Conservation (phyloP, 2,113 vertebrate genomes). For the Smithornis capensis region DNA sequence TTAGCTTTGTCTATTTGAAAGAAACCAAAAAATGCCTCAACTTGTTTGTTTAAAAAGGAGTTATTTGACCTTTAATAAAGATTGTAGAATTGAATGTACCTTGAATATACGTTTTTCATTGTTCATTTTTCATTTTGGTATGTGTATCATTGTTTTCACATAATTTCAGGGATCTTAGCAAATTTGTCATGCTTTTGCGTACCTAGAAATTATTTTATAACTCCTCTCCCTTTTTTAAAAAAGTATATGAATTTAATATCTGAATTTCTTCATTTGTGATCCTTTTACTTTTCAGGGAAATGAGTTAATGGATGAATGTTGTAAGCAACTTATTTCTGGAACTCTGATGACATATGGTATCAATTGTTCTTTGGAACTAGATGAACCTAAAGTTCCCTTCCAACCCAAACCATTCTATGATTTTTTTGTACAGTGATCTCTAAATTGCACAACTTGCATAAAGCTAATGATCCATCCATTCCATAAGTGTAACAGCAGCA, state of each 20-base stretch:
- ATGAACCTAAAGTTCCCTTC: background rate
- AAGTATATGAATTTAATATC: background rate
- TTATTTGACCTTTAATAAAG: constrained; percentile 23
- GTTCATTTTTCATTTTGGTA: background rate
- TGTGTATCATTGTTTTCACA: background rate
- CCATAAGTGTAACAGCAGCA: background rate
- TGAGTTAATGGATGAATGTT: background rate
- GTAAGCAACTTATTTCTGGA: background rate
- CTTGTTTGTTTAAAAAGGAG: background rate
- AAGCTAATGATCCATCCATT: background rate
- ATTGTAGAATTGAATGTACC: background rate
- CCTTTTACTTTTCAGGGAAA: constrained; percentile 7
- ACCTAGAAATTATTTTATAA: background rate
- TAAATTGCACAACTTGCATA: background rate
- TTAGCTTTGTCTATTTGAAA: background rate
- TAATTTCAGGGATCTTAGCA: background rate
- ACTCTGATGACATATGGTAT: background rate
- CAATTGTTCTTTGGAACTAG: background rate
- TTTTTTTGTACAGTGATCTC: background rate
- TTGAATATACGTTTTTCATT: background rate
- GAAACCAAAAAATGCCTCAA: background rate
- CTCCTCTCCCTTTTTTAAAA: background rate
- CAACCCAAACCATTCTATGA: background rate
- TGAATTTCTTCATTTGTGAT: background rate
- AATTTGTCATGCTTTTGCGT: background rate